Evolutionary conservation across 2,888 invertebrate species (phyloP).

Genomic region (Steinernema hermaphroditum): DNA sequence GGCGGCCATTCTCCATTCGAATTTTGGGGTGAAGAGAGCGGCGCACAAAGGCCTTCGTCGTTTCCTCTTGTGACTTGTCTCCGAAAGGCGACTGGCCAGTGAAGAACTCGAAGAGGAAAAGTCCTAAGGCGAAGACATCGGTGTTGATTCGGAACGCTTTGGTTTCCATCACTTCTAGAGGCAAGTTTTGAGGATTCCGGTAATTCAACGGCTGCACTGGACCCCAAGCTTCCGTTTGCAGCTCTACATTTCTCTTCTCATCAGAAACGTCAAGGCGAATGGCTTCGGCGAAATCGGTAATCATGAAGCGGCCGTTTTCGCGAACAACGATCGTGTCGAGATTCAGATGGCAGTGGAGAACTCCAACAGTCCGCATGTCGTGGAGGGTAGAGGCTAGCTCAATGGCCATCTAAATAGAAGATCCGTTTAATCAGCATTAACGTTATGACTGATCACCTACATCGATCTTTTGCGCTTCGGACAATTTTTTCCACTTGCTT

Average conservation of each 20-base stretch:
- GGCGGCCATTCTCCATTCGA: background rate
- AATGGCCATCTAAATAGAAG: background rate
- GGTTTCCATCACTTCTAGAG: background rate
- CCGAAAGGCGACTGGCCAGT: background rate
- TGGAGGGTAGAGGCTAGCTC: background rate
- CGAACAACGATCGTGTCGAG: background rate
- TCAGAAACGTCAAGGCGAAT: background rate
- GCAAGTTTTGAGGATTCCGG: background rate
- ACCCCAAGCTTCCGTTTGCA: constrained; percentile 2
- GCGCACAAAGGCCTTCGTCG: background rate
- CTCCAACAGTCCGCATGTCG: background rate
- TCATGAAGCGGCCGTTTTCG: background rate
- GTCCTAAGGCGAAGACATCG: background rate
- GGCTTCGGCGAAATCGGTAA: background rate
- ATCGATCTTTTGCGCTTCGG: background rate
- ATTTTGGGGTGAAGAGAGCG: background rate
- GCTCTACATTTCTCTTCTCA: background rate
- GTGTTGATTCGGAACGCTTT: background rate
- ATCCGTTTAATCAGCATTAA: background rate
- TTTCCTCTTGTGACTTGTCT: background rate
- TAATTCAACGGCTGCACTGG: background rate
- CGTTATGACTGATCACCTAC: background rate
- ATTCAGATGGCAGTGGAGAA: background rate
- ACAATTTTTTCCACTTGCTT: background rate
- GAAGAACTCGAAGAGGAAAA: constrained; percentile 1